A percentile compares a stretch with the other conserved stretches of the same genome.
These are phyloP conservation scores for Drosophila tanythrix DNA, from an alignment of 2,888 invertebrate genomes.

Conservation along the genomic window DNA sequence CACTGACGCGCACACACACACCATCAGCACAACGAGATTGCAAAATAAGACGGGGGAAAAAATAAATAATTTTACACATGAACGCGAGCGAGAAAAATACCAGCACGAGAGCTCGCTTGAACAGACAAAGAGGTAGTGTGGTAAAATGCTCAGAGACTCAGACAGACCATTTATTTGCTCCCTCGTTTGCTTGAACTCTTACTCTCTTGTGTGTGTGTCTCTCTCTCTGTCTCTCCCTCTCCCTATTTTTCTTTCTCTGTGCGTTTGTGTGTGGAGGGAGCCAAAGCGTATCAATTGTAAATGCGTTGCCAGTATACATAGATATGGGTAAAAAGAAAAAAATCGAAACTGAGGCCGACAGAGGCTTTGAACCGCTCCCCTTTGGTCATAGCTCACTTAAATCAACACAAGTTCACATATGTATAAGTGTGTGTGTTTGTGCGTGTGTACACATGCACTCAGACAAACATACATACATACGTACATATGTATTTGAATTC, in stretches of 20 bases:
- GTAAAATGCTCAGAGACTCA: constrained; percentile 66
- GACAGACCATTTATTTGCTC: constrained; percentile 57
- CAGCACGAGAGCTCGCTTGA: constrained; percentile 66
- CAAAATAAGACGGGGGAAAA: constrained; percentile 45
- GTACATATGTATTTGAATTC: constrained; percentile 53
- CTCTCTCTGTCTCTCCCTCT: constrained; percentile 23
- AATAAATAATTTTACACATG: constrained; percentile 71
- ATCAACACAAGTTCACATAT: constrained; percentile 68
- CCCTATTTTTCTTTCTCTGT: constrained; percentile 28
- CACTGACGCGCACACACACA: constrained; percentile 34
- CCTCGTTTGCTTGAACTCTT: constrained; percentile 51
- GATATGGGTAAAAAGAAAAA: constrained; percentile 67
- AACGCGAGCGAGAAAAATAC: constrained; percentile 57
- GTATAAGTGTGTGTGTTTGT: constrained; percentile 21
- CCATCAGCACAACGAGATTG: constrained; percentile 33
- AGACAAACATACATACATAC: constrained; percentile 33
- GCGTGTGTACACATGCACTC: constrained; percentile 23
- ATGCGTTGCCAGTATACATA: constrained; percentile 71
- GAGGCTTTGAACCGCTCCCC: constrained; percentile 61
- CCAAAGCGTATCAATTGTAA: constrained; percentile 58
- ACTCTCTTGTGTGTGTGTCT: constrained; percentile 22
- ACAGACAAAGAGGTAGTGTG: constrained; percentile 75
- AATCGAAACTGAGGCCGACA: constrained; percentile 69
- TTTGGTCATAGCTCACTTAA: constrained; percentile 47
- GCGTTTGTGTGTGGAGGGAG: constrained; percentile 36